phyloP scores from a whole-genome alignment of 2,113 vertebrate species.

The Vulpes lagopus region DNA sequence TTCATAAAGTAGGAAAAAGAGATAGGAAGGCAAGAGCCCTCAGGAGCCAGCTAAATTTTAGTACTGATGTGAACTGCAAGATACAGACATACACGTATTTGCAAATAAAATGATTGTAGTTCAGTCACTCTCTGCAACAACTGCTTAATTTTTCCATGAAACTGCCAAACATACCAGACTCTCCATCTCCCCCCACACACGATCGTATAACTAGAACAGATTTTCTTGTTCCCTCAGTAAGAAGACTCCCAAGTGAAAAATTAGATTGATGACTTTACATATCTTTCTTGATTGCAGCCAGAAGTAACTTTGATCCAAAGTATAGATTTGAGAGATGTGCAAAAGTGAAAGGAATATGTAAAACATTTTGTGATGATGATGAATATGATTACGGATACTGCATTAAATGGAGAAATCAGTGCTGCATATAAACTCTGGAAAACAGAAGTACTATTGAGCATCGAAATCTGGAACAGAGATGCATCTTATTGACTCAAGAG shows the following conservation, averaged over 20 bases:
- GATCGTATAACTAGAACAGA: neutral
- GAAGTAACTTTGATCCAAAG: neutral
- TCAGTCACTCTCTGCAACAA: neutral
- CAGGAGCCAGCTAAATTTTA: neutral
- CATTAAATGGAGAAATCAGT: constrained; percentile 72
- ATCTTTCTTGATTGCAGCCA: constrained; percentile 56
- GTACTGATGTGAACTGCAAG: neutral
- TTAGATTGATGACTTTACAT: neutral
- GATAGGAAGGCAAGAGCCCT: neutral
- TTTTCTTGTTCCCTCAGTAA: neutral
- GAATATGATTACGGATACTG: constrained; percentile 66
- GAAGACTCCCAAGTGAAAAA: neutral
- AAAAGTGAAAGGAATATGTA: constrained; percentile 58
- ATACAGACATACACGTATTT: neutral
- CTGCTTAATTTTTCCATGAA: neutral
- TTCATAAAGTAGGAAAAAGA: neutral
- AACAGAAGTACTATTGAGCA: neutral
- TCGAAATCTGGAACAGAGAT: neutral
- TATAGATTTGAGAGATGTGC: constrained; percentile 62
- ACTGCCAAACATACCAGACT: neutral
- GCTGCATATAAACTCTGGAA: constrained; percentile 61
- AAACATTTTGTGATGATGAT: constrained; percentile 49
- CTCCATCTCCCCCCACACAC: neutral
- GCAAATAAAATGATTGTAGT: neutral
- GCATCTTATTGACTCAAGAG: neutral